Evolutionary conservation across 2,797 vertebrate genomes (phyloP).

Genomic region (Chelon auratus): DNA sequence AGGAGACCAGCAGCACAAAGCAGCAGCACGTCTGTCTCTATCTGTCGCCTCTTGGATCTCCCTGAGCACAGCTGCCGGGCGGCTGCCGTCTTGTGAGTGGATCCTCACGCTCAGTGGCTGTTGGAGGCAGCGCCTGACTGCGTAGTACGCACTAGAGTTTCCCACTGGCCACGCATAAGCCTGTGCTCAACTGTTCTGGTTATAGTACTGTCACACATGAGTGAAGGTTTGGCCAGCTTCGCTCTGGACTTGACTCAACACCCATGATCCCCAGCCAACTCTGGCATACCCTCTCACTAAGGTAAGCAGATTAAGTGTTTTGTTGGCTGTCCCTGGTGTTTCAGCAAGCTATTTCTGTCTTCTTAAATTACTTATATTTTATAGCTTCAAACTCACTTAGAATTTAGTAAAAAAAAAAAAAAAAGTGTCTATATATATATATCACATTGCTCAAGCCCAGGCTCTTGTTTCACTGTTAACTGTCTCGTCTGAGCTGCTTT

Average conservation of each 20-base stretch:
- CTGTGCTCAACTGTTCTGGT: constrained; percentile 25
- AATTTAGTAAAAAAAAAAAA: no score
- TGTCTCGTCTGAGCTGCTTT: constrained; percentile 35
- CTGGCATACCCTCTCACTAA: constrained; percentile 73
- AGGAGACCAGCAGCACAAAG: constrained; percentile 53
- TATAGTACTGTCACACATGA: constrained; percentile 42
- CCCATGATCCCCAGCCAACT: constrained; percentile 64
- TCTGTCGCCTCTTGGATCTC: constrained; percentile 62
- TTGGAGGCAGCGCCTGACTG: constrained; percentile 40
- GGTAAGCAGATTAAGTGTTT: constrained; percentile 57
- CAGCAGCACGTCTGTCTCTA: constrained; percentile 55
- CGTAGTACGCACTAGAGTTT: constrained; percentile 26
- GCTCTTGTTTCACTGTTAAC: constrained; percentile 46
- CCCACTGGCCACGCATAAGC: constrained; percentile 29
- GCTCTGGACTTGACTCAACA: constrained; percentile 63
- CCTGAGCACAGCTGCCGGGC: constrained; percentile 57
- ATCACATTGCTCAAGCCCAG: constrained; percentile 13
- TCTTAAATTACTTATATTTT: background rate
- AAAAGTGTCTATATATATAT: no score
- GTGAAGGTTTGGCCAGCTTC: constrained; percentile 54
- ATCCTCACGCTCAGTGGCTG: constrained; percentile 32
- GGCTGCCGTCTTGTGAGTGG: constrained; percentile 41
- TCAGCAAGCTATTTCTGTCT: background rate
- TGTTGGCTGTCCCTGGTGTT: background rate
- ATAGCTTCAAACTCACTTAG: background rate